These are phyloP conservation scores for Fissipunctia ypsillon DNA, from an alignment of 2,888 invertebrate species.

Conservation along the genomic window DNA sequence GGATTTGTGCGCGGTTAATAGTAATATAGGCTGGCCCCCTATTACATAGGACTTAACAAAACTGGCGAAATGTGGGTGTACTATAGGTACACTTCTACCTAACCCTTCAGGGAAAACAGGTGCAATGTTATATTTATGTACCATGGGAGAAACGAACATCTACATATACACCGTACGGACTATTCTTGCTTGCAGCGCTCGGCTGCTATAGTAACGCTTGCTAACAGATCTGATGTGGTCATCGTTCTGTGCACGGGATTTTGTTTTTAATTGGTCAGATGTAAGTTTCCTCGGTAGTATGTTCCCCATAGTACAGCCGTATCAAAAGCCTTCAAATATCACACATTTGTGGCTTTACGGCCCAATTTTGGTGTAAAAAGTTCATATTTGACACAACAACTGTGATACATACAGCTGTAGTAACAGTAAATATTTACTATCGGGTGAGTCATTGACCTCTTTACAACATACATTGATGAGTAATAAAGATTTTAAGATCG, in stretches of 20 bases:
- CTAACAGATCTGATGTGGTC: too few species aligned
- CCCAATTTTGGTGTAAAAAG: constrained; percentile 3
- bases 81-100: background rate
- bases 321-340: constrained; percentile 3
- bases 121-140: background rate
- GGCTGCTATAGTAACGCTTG: too few species aligned
- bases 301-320: background rate
- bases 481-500: constrained; percentile 37
- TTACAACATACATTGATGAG: constrained; percentile 47
- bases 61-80: background rate
- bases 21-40: background rate
- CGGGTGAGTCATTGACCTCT: constrained; percentile 57
- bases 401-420: constrained; percentile 38
- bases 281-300: too few species aligned
- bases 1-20: background rate
- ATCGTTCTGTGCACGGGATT: too few species aligned
- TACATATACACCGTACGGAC: too few species aligned
- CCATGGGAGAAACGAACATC: too few species aligned
- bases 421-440: constrained; percentile 46
- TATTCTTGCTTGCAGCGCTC: too few species aligned
- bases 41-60: background rate
- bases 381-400: constrained; percentile 42
- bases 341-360: background rate
- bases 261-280: too few species aligned
- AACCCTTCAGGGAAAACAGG: background rate